Base-by-base conservation (phyloP, 2,797 vertebrate species). In the Enteromius viviparus region DNA sequence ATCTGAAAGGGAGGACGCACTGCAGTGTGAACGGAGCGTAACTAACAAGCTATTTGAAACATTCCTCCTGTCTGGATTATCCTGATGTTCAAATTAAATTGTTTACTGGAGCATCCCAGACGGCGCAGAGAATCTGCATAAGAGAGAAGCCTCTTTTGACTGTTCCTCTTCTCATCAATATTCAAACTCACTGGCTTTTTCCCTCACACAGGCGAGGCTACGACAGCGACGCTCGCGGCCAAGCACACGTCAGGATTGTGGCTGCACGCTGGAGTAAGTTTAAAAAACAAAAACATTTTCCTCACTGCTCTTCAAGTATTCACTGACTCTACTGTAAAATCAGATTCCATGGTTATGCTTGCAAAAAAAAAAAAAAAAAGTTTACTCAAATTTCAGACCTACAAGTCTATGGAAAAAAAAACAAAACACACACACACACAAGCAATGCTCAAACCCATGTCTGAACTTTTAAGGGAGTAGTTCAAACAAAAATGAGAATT, bases 81-180 rank as follows among this genome's bases (percentile, higher is more conserved):
- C 66, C 86, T 83, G 72, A 85, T 81, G 84, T 76, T 68, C 80
- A 85, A 84, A 86, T 87, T 87, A 87, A 86, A 87, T 86, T 76
- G 84, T 87, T 88, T 88, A 87, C 85, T 87, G 83, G 84, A 80
- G 84, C 81, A 40, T 58, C 69, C 77, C 77, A 71, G 81, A 69
- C 75, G 37, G 65, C 74, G 11, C 82, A 55, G 53, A 81, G 60
- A 81, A 76, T 80, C 80, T 87, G 86, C 84, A 87, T 76, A 75
- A 66, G 66, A 80, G 71, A 84, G 53, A 51, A 82, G 47, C 70
- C 6, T 37, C 29, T 72, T 78, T 58, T 79, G 58, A 60, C 75
- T 82, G 76, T 66, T 65, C 65, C 49, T 78, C 21, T 51, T 34
- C 58, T 80, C 82, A 87, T 88, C 75, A 84, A 76, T 86, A 84